Percentiles rank a stretch among this genome's conserved stretches.
Conservation (phyloP, 2,113 vertebrate species). For the Megatriorchis doriae region DNA sequence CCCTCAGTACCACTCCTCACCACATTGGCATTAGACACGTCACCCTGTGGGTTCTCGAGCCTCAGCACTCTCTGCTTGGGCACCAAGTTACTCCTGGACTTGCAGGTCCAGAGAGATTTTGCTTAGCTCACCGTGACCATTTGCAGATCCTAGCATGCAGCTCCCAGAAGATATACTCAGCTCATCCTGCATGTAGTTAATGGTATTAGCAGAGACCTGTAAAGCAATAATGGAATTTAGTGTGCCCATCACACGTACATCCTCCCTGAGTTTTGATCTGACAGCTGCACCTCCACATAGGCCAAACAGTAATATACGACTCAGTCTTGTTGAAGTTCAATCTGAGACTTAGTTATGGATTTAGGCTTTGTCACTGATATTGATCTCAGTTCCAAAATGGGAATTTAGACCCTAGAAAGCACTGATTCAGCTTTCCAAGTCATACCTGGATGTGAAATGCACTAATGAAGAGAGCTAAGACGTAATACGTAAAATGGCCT, state of each 20-base stretch:
- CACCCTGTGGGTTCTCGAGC: accelerated
- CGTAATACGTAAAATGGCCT: neutral
- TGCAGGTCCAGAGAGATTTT: neutral
- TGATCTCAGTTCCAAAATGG: neutral
- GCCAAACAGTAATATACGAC: neutral
- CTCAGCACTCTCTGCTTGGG: neutral
- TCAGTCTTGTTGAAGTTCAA: neutral
- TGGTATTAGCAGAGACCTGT: neutral
- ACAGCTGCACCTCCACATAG: neutral
- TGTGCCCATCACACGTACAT: neutral
- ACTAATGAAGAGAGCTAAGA: neutral
- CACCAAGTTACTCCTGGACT: neutral
- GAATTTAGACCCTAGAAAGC: neutral
- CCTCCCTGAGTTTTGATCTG: neutral
- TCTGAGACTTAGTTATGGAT: neutral
- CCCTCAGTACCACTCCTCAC: neutral
- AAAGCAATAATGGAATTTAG: neutral
- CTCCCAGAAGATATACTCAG: neutral
- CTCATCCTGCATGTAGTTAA: neutral
- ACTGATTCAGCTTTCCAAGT: neutral
- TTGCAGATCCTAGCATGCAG: neutral
- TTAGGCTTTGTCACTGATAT: neutral
- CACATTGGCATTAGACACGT: accelerated
- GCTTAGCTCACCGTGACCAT: neutral
- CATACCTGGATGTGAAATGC: neutral